phyloP scores from a whole-genome alignment of 2,888 invertebrate species.

The Ormyrus pomaceus region DNA sequence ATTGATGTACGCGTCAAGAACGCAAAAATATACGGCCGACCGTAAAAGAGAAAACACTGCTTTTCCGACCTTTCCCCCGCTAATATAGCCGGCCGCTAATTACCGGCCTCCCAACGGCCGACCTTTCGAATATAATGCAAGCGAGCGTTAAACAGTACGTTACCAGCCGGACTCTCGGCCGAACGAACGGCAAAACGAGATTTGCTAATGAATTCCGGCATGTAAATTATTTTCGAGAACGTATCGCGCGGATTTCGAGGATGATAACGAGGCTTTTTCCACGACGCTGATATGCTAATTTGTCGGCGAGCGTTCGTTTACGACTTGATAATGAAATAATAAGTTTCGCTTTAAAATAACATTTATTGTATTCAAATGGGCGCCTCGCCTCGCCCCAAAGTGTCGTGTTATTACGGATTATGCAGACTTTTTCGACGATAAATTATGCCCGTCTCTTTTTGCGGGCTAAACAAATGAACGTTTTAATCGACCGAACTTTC shows the following conservation, averaged over 20 bases:
- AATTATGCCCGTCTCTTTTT: no score
- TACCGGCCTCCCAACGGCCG: conserved; percentile 7
- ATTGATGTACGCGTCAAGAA: conserved; percentile 53
- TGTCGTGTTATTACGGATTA: no score
- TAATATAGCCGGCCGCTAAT: conserved; percentile 39
- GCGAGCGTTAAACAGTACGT: conserved; percentile 41
- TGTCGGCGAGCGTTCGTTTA: no score
- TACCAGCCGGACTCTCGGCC: conserved; percentile 5
- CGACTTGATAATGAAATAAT: no score
- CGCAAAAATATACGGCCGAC: conserved; percentile 45
- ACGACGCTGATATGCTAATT: no score
- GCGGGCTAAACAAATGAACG: no score
- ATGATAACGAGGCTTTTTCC: conserved; percentile 35
- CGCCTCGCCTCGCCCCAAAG: no score
- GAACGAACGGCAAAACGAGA: conserved; percentile 38
- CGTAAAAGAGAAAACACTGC: conserved; percentile 51
- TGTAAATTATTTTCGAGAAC: conserved; percentile 2
- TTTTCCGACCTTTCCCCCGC: conserved; percentile 41
- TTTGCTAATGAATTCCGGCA: conserved; percentile 45
- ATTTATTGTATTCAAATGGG: no score
- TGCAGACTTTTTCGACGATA: no score
- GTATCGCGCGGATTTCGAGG: conserved; percentile 4
- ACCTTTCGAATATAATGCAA: conserved; percentile 44
- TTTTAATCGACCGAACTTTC: no score
- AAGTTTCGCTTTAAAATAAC: no score